A percentile compares a stretch with the other conserved stretches of the same genome.
These are phyloP conservation scores for Pogonognathellus flavescens DNA, from an alignment of 1,140 invertebrate species.

Conservation along the genomic window DNA sequence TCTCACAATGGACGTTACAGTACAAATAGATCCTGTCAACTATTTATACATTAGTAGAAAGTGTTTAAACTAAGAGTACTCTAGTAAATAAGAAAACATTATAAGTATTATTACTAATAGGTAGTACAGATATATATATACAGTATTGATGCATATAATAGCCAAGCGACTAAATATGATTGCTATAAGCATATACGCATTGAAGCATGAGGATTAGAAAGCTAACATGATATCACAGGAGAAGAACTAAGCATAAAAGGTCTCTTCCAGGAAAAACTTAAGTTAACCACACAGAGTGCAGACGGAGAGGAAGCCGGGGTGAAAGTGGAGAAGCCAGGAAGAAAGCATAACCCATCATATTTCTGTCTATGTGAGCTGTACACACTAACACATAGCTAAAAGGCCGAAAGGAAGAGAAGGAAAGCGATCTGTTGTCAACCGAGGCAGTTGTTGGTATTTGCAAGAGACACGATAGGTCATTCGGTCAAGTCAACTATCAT, in stretches of 20 bases:
- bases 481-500: conserved; percentile 25
- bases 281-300: neutral
- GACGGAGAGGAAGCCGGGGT: conserved; percentile 12
- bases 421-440: conserved; percentile 19
- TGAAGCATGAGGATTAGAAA: conserved; percentile 20
- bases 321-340: conserved; percentile 11
- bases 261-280: neutral
- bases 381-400: neutral
- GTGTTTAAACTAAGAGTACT: too few species aligned
- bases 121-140: too few species aligned
- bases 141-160: neutral
- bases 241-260: neutral
- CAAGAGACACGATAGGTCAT: conserved; percentile 36
- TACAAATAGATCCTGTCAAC: too few species aligned
- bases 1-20: too few species aligned
- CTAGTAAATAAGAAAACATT: too few species aligned
- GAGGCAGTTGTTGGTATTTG: conserved; percentile 11
- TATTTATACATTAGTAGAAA: too few species aligned
- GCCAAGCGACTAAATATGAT: neutral
- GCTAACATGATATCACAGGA: neutral
- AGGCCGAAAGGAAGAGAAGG: neutral
- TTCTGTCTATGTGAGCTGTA: neutral
- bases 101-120: too few species aligned
- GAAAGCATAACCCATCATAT: conserved; percentile 19
- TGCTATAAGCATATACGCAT: neutral